A percentile compares a stretch with the other conserved stretches of the same genome.
Conservation (phyloP, 2,888 invertebrate species). For the Ceratothoa steindachneri region DNA sequence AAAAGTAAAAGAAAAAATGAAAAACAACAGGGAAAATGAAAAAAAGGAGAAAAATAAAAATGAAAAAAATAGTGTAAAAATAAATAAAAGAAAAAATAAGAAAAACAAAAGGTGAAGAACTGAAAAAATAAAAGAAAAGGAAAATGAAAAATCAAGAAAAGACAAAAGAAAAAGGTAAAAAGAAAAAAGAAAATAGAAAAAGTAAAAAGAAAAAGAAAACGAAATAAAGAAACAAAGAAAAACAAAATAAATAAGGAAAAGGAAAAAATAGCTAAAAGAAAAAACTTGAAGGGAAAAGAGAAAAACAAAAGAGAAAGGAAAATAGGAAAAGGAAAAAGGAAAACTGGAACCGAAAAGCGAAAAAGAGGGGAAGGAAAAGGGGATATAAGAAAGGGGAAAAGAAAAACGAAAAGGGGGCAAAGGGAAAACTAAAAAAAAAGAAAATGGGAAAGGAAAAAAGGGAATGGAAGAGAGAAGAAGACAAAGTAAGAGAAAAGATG, state of each 20-base stretch:
- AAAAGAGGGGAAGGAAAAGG: not conserved
- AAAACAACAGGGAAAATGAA: not conserved
- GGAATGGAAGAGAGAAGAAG: not conserved
- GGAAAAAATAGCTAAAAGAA: not conserved
- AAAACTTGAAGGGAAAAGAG: not conserved
- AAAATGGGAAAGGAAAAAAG: not conserved
- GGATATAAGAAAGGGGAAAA: not conserved
- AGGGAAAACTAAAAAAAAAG: not conserved
- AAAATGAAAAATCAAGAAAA: not conserved
- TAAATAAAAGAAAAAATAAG: not conserved
- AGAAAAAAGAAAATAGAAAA: not conserved
- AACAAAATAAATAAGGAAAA: not conserved
- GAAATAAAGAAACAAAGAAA: not conserved
- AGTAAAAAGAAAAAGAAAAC: not conserved
- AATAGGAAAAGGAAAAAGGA: not conserved
- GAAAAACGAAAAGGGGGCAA: not conserved
- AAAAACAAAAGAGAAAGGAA: not conserved
- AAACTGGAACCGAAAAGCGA: not conserved
- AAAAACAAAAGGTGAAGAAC: not conserved
- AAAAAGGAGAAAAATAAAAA: not conserved
- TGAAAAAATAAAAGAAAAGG: not conserved
- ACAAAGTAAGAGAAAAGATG: not conserved
- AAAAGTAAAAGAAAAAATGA: not conserved
- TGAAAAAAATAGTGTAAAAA: not conserved
- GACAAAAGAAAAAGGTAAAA: not conserved